Evolutionary conservation across 2,888 invertebrate species (phyloP), one percentile per base, ranked within the genome.

Genomic region (Portevinia maculata): DNA sequence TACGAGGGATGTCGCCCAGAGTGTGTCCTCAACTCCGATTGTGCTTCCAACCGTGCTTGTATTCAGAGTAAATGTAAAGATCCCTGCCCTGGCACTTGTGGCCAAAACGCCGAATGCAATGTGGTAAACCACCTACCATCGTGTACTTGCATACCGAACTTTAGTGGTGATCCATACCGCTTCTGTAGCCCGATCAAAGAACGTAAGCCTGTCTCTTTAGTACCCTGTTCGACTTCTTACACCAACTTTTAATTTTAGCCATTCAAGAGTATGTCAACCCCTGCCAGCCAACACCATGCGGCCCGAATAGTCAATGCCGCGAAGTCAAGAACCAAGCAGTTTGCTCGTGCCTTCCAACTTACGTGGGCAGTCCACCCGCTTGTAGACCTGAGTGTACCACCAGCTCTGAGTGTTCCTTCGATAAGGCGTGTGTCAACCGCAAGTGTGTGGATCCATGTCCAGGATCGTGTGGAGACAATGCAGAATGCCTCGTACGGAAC

Each of bases 351-450:
- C 88, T 93, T 48, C 91, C 93, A 1, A 92, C 92, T 60, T 94
- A 92, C 86, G 90, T 91, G 6, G 94, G 95, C 28, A 90, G 93
- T 55, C 94, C 95, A 53, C 95, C 96, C 4, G 93, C 94, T 84
- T 96, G 96, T 87, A 92, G 94, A 85, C 96, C 96, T 9, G 96
- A 96, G 90, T 96, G 96, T 88, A 92, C 94, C 50, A 92, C 93
- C 74, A 95, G 96, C 85, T 91, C 92, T 70, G 94, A 94, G 88
- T 94, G 95, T 88, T 85, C 92, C 0, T 91, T 91, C 84, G 91
- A 93, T 81, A 90, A 93, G 84, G 94, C 94, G n/a, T 94, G 94
- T 86, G 92, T 93, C 30, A 93, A 93, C 88, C 92, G 93, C 57
- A 94, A 93, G 88, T 95, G 95, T 86, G 89, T 90, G 85, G 94